Conservation (phyloP, 1,140 invertebrate species). For the Trichonephila clavata region DNA sequence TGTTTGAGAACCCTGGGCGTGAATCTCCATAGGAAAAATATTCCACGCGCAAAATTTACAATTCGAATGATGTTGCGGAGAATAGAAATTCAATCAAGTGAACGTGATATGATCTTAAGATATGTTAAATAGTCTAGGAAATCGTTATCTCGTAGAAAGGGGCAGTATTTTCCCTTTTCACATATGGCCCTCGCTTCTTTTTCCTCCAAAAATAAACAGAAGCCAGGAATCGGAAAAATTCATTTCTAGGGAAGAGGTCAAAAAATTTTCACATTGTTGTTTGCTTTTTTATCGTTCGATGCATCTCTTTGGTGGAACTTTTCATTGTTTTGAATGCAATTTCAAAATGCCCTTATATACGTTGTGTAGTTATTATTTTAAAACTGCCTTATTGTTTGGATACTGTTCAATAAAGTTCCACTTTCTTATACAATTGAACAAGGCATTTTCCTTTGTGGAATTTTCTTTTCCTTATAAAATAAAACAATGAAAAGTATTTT, state of each 20-base stretch:
- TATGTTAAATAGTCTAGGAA: constrained; percentile 14
- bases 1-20: not conserved
- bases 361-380: not conserved
- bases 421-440: not conserved
- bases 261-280: not conserved
- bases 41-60: not conserved
- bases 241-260: not conserved
- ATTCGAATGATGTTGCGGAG: not conserved
- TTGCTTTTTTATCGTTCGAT: no score
- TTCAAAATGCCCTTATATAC: not conserved
- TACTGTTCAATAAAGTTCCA: not conserved
- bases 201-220: not conserved
- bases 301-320: not conserved
- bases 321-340: not conserved
- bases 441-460: no score
- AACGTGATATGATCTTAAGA: constrained; percentile 20
- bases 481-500: not conserved
- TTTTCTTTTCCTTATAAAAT: not conserved
- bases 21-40: not conserved
- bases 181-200: no score
- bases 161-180: not conserved
- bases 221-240: not conserved
- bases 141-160: not conserved
- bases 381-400: not conserved
- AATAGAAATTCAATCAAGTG: constrained; percentile 5